phyloP scores from a whole-genome alignment of 2,888 invertebrate genomes.

The Osmoderma eremita region DNA sequence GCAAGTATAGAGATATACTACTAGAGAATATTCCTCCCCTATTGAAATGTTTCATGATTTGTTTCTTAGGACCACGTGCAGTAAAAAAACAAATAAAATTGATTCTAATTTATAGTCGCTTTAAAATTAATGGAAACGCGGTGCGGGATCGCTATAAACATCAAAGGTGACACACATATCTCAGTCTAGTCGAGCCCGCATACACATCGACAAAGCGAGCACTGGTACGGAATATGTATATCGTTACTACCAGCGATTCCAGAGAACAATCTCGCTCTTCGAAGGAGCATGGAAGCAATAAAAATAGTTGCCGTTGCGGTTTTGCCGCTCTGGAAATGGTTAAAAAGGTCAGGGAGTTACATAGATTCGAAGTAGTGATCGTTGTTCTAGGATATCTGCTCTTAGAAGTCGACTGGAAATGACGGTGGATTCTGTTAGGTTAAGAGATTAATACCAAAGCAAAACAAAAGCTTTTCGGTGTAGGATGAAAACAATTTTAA shows the following conservation, averaged over 20 bases:
- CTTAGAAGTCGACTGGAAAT: no score
- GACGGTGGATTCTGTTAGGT: no score
- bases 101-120: background rate
- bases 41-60: no score
- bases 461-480: no score
- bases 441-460: no score
- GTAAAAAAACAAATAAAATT: no score
- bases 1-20: no score
- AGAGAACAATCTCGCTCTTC: background rate
- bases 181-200: background rate
- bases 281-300: conserved; percentile 1
- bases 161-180: conserved; percentile 34
- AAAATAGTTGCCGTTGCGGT: conserved; percentile 22
- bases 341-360: conserved; percentile 12
- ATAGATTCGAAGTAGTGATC: background rate
- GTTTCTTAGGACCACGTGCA: no score
- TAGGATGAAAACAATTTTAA: no score
- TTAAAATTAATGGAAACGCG: background rate
- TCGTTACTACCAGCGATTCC: conserved; percentile 1
- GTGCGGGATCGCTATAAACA: conserved; percentile 9
- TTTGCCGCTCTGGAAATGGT: background rate
- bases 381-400: no score
- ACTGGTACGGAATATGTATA: background rate
- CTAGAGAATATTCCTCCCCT: no score
- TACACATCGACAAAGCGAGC: background rate